Percentiles rank a stretch among this genome's conserved stretches.
Conservation (phyloP, 2,888 invertebrate genomes). For the Odontocerum albicorne region DNA sequence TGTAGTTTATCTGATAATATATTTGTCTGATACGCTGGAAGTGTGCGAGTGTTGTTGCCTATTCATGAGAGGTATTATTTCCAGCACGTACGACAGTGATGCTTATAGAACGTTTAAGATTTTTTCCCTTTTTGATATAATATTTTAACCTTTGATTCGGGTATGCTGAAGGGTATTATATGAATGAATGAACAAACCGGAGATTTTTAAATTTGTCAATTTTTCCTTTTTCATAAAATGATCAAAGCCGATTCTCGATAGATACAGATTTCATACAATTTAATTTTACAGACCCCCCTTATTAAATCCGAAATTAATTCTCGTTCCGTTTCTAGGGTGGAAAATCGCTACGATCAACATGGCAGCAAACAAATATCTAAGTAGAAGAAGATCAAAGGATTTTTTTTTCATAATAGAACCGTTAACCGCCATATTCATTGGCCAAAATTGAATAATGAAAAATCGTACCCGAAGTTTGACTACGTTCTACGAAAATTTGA, state of each 20-base stretch:
- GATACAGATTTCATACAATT: slow-evolving; percentile 1
- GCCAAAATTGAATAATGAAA: slow-evolving; percentile 37
- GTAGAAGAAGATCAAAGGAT: slow-evolving; percentile 19
- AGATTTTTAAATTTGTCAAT: no score
- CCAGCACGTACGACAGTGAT: no score
- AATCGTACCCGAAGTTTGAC: slow-evolving; percentile 31
- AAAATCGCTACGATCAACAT: slow-evolving; percentile 25
- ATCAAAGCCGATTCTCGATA: slow-evolving; percentile 17
- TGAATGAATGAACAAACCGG: no score
- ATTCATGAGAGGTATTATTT: no score
- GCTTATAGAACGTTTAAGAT: no score
- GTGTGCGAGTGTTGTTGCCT: no score
- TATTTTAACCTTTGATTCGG: no score
- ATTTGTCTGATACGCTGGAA: no score
- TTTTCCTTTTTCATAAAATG: neutral
- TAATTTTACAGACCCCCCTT: slow-evolving; percentile 2
- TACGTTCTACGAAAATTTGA: slow-evolving; percentile 59
- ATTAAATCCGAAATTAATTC: slow-evolving; percentile 11
- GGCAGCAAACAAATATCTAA: slow-evolving; percentile 4
- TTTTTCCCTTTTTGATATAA: no score
- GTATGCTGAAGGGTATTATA: neutral
- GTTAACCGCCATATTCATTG: slow-evolving; percentile 13
- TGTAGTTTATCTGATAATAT: no score
- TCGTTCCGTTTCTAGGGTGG: slow-evolving; percentile 8
- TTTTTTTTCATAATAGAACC: slow-evolving; percentile 6